Evolutionary conservation across 2,888 invertebrate genomes (phyloP), one percentile per base, ranked within the genome.

Genomic region (Onthophagus sagittarius): DNA sequence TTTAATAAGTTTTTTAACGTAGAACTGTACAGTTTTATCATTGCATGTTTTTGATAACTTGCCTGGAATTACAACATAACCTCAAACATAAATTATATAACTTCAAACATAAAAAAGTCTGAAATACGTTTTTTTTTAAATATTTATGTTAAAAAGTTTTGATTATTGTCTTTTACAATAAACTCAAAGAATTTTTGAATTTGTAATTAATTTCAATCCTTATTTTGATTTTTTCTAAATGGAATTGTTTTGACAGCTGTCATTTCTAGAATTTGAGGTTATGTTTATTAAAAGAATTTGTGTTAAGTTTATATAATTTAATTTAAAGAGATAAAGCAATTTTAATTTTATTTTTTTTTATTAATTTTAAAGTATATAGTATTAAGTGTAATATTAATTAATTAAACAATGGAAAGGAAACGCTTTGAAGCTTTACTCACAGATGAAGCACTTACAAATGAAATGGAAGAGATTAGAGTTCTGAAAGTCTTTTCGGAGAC

Each of bases 1-100:
- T 92, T 87, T 23, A 95, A 84, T 67, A 93, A 76, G 7, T 74
- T 73, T 80, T 85, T 88, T 77, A 83, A 62, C 33, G 62, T 72
- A 15, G 73, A 13, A 70, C 74, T 79, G 65, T 74, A 69, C 11
- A 74, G 69, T 67, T 74, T 74, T 67, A 32, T 23, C 67, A 67
- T 67, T 67, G 23, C 23, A 23, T 23, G 23, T 23, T 23, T 23
- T 23, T 23, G 23, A 23, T 67, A 31, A 23, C 67, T 7, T 67
- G 6, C 11, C 67, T 15, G 32, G 5, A 67, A n/a, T 7, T 23
- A 9, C 0, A 67, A 67, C n/a, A 5, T 67, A 67, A 67, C 67
- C 67, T n/a, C 67, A 67, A 67, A 67, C 13, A 31, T 6, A 6
- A 15, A 23, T 67, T 67, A 67, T n/a, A 32, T 67, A 67, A 67